Percentiles rank a stretch among this genome's conserved stretches.
These are phyloP conservation scores for Orussus abietinus DNA, from an alignment of 1,140 invertebrate species.

Conservation along the genomic window DNA sequence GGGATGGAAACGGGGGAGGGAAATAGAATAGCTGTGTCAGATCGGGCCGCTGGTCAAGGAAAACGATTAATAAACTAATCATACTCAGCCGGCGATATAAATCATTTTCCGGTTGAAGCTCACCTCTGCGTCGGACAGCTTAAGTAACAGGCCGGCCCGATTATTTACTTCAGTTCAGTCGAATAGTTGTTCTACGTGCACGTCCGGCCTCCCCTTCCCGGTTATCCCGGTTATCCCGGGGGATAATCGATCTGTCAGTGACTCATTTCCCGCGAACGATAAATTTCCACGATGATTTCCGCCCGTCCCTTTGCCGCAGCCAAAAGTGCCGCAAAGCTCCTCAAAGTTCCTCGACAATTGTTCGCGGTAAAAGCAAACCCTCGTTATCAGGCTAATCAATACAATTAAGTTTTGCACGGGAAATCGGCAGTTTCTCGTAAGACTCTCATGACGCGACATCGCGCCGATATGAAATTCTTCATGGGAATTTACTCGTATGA, in stretches of 20 bases:
- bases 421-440: neutral
- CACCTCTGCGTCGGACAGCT: slow-evolving; percentile 38
- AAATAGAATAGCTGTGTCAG: too few relatives aligned
- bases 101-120: slow-evolving; percentile 38
- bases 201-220: slow-evolving; percentile 1
- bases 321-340: too few relatives aligned
- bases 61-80: slow-evolving; percentile 48
- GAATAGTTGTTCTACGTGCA: slow-evolving; percentile 22
- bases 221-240: slow-evolving; percentile 7
- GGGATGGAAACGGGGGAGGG: too few relatives aligned
- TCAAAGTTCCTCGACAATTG: too few relatives aligned
- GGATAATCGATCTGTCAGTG: slow-evolving; percentile 15
- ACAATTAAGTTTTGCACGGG: too few relatives aligned
- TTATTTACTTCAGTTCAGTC: slow-evolving; percentile 36
- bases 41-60: slow-evolving; percentile 39
- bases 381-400: too few relatives aligned
- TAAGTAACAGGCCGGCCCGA: slow-evolving; percentile 30
- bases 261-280: slow-evolving; percentile 13
- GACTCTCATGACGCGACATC: too few relatives aligned
- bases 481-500: neutral
- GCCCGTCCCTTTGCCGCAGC: too few relatives aligned
- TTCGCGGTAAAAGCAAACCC: too few relatives aligned
- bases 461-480: too few relatives aligned
- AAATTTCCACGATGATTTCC: slow-evolving; percentile 16
- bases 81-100: slow-evolving; percentile 40